Evolutionary conservation across 1,140 invertebrate genomes (phyloP), one percentile per base, ranked within the genome.

Genomic region (Aphis gossypii): DNA sequence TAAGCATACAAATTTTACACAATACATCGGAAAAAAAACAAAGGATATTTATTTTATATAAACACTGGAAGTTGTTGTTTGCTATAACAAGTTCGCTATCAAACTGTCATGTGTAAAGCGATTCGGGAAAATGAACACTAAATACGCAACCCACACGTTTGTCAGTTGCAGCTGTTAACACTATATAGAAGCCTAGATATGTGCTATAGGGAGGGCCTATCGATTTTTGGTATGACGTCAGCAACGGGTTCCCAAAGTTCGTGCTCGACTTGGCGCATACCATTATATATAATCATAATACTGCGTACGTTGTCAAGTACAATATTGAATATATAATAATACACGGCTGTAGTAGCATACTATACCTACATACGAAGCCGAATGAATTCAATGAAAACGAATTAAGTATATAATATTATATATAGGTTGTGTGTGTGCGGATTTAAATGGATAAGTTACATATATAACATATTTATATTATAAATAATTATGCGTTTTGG

Each of bases 81-180:
- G 25, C 83, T 35, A n/a, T 25, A 35, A 20, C 46, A 14, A n/a
- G 46, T 88, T 20, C 46, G 46, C 46, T 88, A 88, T 88, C 44
- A 48, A 88, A 88, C 46, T 48, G 86, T 88, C 86, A 25, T 88
- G 14, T 51, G 46, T 44, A 48, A 48, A 35, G 51, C 30, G 7
- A 54, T 21, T 35, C n/a, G 30, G n/a, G 35, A 54, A 88, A 48
- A 88, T 41, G 30, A 51, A 21, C 51, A 51, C n/a, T n/a, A 8
- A 44, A 68, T 68, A 90, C 56, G 54, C 88, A 14, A 54, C 48
- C 87, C 87, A 51, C 87, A 89, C 88, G 51, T 83, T 56, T 38
- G 91, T 83, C 76, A 25, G 91, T 41, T n/a, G 92, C 92, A 93
- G 92, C 92, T 93, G 92, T 84, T 51, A 84, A 93, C 51, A 93